Conservation (phyloP, 2,113 vertebrate species). For the Odontesthes bonariensis region DNA sequence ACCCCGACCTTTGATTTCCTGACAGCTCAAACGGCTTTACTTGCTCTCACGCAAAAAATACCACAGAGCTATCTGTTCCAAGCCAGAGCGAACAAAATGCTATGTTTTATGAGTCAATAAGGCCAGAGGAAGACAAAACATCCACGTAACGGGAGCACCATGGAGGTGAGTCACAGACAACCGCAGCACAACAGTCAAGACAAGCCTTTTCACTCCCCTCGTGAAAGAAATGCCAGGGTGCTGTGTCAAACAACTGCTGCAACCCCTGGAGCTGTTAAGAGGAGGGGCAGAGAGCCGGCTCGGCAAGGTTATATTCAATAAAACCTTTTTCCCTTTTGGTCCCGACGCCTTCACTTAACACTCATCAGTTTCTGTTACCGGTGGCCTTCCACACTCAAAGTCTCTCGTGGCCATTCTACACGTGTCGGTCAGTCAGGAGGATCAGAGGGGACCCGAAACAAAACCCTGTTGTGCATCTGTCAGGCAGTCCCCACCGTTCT, state of each 20-base stretch:
- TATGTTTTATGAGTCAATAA: constrained; percentile 58
- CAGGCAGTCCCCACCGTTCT: constrained; percentile 44
- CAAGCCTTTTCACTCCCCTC: constrained; percentile 27
- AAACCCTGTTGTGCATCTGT: constrained; percentile 77
- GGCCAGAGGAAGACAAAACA: constrained; percentile 69
- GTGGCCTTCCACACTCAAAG: not conserved
- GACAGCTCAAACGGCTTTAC: constrained; percentile 53
- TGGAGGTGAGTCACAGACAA: constrained; percentile 61
- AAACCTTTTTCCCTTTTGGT: constrained; percentile 75
- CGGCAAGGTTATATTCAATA: constrained; percentile 34
- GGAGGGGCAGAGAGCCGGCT: constrained; percentile 33
- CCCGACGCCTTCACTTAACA: constrained; percentile 55
- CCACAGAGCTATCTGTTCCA: constrained; percentile 44
- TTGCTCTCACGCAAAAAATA: constrained; percentile 41
- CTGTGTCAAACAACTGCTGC: constrained; percentile 64
- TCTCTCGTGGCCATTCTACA: constrained; percentile 23
- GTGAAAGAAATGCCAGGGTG: constrained; percentile 58
- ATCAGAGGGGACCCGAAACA: constrained; percentile 72
- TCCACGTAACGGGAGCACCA: constrained; percentile 46
- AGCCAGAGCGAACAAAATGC: constrained; percentile 64
- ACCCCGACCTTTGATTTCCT: constrained; percentile 60
- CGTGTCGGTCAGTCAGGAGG: constrained; percentile 54
- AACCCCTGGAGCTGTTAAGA: constrained; percentile 22
- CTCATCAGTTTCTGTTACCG: constrained; percentile 50
- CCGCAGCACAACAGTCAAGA: constrained; percentile 44